Percentiles rank a stretch among this genome's conserved stretches.
Conservation (phyloP, 2,797 vertebrate genomes). For the Muraenolepis orangiensis region DNA sequence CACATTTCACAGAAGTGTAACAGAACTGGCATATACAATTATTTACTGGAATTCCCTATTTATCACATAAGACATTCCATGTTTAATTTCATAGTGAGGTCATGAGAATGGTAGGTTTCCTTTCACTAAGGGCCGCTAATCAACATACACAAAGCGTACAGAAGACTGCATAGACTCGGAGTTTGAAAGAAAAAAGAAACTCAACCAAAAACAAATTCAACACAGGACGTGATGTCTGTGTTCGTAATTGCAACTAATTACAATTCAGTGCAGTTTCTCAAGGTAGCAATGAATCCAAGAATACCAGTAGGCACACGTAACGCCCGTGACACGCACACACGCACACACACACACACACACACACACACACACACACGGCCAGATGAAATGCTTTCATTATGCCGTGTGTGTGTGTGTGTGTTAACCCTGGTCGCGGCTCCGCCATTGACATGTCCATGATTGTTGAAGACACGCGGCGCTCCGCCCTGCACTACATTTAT, state of each 20-base stretch:
- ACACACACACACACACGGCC: conserved; percentile 40
- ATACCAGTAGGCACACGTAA: conserved; percentile 23
- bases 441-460: conserved; percentile 73
- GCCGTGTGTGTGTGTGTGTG: conserved; percentile 43
- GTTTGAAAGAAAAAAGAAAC: background rate
- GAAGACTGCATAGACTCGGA: background rate
- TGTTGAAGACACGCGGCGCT: conserved; percentile 71
- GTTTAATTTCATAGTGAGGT: background rate
- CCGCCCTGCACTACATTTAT: conserved; percentile 76
- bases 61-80: background rate
- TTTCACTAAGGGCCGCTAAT: background rate
- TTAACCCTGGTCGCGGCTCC: conserved; percentile 53
- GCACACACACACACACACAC: conserved; percentile 38
- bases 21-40: background rate
- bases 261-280: conserved; percentile 31
- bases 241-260: conserved; percentile 39
- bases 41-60: background rate
- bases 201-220: background rate
- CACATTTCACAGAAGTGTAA: background rate
- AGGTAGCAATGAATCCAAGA: conserved; percentile 25
- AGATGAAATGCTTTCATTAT: conserved; percentile 67
- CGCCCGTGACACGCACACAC: conserved; percentile 45
- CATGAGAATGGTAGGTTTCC: background rate
- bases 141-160: background rate
- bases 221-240: conserved; percentile 16